Evolutionary conservation across 64 coral and sea anemone species (phyloP).

Genomic region (Dendronephthya gigantea): DNA sequence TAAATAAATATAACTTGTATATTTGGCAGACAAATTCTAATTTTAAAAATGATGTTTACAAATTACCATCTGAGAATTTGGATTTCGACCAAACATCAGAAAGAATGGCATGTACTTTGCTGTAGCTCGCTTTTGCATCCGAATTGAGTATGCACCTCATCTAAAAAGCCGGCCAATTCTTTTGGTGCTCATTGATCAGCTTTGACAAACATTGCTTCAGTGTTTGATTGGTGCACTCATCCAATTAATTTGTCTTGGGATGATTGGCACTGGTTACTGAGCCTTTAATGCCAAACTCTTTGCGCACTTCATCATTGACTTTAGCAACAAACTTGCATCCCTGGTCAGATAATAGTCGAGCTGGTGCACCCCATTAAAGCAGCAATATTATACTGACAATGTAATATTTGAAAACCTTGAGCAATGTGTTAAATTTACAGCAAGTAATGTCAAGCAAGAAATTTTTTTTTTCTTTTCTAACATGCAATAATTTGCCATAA

Average conservation of each 20-base stretch:
- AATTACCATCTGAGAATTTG: constrained; percentile 12
- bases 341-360: constrained; percentile 11
- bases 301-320: neutral
- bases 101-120: neutral
- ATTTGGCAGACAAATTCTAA: too few relatives aligned
- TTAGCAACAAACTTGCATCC: neutral
- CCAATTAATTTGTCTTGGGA: neutral
- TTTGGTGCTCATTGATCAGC: neutral
- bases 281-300: constrained; percentile 8
- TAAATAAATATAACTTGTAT: too few relatives aligned
- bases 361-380: constrained; percentile 12
- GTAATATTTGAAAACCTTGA: too few relatives aligned
- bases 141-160: constrained; percentile 8
- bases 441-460: too few relatives aligned
- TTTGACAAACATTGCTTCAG: neutral
- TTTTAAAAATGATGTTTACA: too few relatives aligned
- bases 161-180: neutral
- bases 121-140: neutral
- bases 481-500: too few relatives aligned
- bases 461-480: too few relatives aligned
- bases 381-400: neutral
- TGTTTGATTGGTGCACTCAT: neutral
- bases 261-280: neutral
- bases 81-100: constrained; percentile 13
- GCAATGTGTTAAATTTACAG: too few relatives aligned